Conservation (phyloP, 2,888 invertebrate genomes). For the Parnassius mnemosyne region DNA sequence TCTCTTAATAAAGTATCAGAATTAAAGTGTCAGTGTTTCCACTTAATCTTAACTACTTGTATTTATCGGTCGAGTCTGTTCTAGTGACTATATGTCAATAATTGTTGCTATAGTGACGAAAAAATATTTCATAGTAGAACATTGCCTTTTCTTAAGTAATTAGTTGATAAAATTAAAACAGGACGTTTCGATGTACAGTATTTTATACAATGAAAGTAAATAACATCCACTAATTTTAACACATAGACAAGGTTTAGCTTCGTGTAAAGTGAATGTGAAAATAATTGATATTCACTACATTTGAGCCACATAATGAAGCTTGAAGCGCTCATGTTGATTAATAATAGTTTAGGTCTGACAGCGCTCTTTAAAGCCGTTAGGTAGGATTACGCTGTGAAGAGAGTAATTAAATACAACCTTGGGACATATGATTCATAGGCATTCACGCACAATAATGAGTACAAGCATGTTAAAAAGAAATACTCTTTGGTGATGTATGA, state of each 20-base stretch:
- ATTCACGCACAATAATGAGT: constrained; percentile 33
- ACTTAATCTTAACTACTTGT: no score
- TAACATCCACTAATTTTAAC: neutral
- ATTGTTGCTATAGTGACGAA: no score
- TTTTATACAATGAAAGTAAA: no score
- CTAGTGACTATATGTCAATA: no score
- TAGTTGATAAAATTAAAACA: no score
- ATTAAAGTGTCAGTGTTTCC: no score
- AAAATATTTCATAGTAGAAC: no score
- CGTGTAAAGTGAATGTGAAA: constrained; percentile 17
- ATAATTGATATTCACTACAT: constrained; percentile 22
- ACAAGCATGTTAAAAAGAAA: constrained; percentile 17
- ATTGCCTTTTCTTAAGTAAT: no score
- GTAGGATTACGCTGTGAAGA: constrained; percentile 36
- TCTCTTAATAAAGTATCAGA: no score
- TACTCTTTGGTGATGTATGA: neutral
- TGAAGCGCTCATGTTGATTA: constrained; percentile 52
- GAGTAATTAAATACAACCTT: constrained; percentile 40
- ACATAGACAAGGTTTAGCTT: neutral
- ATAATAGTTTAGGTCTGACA: constrained; percentile 44
- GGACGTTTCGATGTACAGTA: no score
- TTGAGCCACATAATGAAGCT: constrained; percentile 24
- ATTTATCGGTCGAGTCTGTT: no score
- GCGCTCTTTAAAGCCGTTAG: constrained; percentile 22
- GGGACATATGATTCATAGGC: constrained; percentile 31